Base-by-base conservation (phyloP, 2,888 invertebrate genomes). In the Lithosia quadra region DNA sequence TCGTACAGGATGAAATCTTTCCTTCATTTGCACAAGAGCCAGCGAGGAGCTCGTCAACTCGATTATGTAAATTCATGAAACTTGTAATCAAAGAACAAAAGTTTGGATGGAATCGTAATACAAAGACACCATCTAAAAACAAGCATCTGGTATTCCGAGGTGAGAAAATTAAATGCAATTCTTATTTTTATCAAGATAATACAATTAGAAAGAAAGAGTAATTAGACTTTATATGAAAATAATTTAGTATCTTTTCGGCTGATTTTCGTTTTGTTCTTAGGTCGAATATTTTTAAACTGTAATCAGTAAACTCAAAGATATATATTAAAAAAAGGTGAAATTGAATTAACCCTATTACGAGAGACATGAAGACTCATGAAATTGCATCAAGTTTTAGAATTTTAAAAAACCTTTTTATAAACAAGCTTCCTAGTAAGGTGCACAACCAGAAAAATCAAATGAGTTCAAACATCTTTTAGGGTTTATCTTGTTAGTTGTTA, bases 31-130 rank as follows among this genome's bases (percentile, higher is more conserved):
- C 62, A 72, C 69, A 76, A 33, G 9, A 21, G 53, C 53, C 34
- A 34, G 69, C 56, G 67, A 59, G 64, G 58, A 70, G 59, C 68
- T 71, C 69, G 75, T 80, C 78, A 80, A 82, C 71, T 73, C 72
- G 75, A 81, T 81, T 81, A 81, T 82, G 80, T 73, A 81, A 76
- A 81, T 81, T 72, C 65, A 65, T 65, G 63, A 28, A 78, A 80
- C 78, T 78, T 80, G 71, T 82, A 82, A 82, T 78, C 80, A 81
- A 78, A 76, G 80, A 78, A 81, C 78, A 75, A 78, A 82, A 82
- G 68, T 82, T 82, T 74, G 63, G 68, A 69, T 70, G 67, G 43
- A 71, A 75, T 62, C 61, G 69, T 73, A 81, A 75, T 71, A 71
- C 68, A 72, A 72, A 69, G 69, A 68, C 69, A 68, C 57, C 63